Evolutionary conservation across 64 coral and sea anemone species (phyloP), one percentile per base, ranked within the genome.

Genomic region (Acropora tenuis): DNA sequence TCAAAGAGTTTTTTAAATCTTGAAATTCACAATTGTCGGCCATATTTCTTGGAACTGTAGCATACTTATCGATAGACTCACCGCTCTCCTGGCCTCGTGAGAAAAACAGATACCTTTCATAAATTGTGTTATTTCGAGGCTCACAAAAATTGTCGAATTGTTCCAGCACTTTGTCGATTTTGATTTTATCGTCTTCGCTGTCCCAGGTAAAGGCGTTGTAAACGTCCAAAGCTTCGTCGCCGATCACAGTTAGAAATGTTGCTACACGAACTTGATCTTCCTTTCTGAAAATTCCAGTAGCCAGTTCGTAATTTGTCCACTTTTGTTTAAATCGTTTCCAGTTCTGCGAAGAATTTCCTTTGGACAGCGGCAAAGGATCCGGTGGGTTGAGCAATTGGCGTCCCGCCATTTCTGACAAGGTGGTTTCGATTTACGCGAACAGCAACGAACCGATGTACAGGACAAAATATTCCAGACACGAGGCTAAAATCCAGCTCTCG

Each of bases 271-370:
- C 47, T 41, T 41, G 75, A 11, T 77, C 75, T 47, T 77, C 75
- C 75, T 77, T 47, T 77, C 40, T 77, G 75, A 43, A 0, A 47
- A 9, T 77, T 77, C 0, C 42, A 8, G 47, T 48, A 77, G 75
- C 75, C 0, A 77, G 75, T 43, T 77, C 75, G 5, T 71, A 77
- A 12, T 77, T 77, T 1, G 42, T 77, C 75, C 75, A 15, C 75
- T 77, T 77, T 77, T 77, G 75, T 77, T 77, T 77, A 77, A 77
- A 77, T 77, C 75, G 45, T 77, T 47, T 77, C 75, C 75, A 47
- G 47, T 77, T 77, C 47, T 77, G 75, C 45, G 5, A 77, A 19
- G 30, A 15, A 43, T 74, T 74, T 74, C 71, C 71, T 19, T 19
- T 55, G 6, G 52, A 55, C 6, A 77, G 42, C 75, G 45, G 42